phyloP scores from a whole-genome alignment of 2,888 invertebrate genomes.

The Rhogogaster chlorosoma region DNA sequence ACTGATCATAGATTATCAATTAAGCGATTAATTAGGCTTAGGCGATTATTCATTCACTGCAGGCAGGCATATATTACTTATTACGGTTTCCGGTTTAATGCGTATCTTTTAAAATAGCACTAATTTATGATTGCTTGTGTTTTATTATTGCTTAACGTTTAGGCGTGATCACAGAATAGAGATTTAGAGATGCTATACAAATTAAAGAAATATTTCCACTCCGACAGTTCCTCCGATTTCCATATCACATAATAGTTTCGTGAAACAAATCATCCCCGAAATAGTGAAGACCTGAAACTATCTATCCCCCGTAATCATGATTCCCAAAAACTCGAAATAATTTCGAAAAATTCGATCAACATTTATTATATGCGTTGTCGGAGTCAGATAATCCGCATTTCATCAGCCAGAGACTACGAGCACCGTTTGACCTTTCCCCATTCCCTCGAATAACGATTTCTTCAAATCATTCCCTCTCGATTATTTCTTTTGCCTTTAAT shows the following conservation, averaged over 20 bases:
- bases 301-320: background rate
- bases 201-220: background rate
- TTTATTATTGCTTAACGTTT: slow-evolving; percentile 56
- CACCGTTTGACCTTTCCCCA: slow-evolving; percentile 54
- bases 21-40: background rate
- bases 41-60: slow-evolving; percentile 2
- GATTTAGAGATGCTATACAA: slow-evolving; percentile 10
- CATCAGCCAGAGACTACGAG: slow-evolving; percentile 11
- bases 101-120: slow-evolving; percentile 45
- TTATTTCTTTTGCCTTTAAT: slow-evolving; percentile 8
- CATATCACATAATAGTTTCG: background rate
- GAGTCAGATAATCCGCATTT: background rate
- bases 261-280: background rate
- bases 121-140: slow-evolving; percentile 52
- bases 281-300: background rate
- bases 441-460: slow-evolving; percentile 26
- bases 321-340: background rate
- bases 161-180: slow-evolving; percentile 54
- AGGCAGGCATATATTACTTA: background rate
- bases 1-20: background rate
- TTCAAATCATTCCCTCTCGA: slow-evolving; percentile 13
- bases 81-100: background rate
- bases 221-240: background rate
- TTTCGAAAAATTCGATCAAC: background rate
- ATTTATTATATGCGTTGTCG: background rate